Percentiles rank a stretch among this genome's conserved stretches.
These are phyloP conservation scores for Dufourea novaeangliae DNA, from an alignment of 1,140 invertebrate genomes.

Conservation along the genomic window DNA sequence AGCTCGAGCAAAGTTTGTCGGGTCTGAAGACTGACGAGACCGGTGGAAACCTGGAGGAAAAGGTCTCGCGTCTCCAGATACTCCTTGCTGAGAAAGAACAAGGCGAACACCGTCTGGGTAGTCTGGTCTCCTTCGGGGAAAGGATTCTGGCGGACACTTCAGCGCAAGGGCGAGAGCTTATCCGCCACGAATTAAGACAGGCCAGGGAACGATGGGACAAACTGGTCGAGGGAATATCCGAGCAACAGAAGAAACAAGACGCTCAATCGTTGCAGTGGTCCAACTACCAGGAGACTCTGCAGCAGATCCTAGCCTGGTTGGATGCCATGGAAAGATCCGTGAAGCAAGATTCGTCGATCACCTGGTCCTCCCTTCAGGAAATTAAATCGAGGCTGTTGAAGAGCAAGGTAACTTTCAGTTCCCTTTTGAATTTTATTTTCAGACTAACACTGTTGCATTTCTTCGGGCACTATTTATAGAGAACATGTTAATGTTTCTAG, in stretches of 20 bases:
- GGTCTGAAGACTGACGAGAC: slow-evolving; percentile 82
- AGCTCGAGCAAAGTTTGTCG: slow-evolving; percentile 88
- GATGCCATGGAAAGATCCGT: slow-evolving; percentile 92
- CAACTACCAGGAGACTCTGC: slow-evolving; percentile 92
- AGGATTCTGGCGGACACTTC: slow-evolving; percentile 95
- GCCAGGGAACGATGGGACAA: slow-evolving; percentile 93
- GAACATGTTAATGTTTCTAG: slow-evolving; percentile 71
- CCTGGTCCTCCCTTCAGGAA: slow-evolving; percentile 90
- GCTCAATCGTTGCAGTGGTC: slow-evolving; percentile 91
- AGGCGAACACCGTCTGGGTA: slow-evolving; percentile 88
- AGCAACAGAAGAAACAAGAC: slow-evolving; percentile 92
- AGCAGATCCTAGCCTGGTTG: slow-evolving; percentile 92
- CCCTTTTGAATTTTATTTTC: no score
- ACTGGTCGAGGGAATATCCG: slow-evolving; percentile 89
- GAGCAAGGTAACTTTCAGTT: slow-evolving; percentile 83
- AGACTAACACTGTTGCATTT: background rate
- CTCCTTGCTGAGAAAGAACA: slow-evolving; percentile 92
- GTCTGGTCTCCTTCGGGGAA: slow-evolving; percentile 89
- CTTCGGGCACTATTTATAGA: background rate
- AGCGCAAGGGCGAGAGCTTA: slow-evolving; percentile 92
- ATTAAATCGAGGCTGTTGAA: slow-evolving; percentile 93
- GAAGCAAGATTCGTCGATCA: slow-evolving; percentile 87
- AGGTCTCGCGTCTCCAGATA: slow-evolving; percentile 87
- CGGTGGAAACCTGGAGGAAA: slow-evolving; percentile 81
- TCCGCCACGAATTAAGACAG: slow-evolving; percentile 90